Conservation (phyloP, 1,140 invertebrate genomes). For the Rhizoglyphus robini region DNA sequence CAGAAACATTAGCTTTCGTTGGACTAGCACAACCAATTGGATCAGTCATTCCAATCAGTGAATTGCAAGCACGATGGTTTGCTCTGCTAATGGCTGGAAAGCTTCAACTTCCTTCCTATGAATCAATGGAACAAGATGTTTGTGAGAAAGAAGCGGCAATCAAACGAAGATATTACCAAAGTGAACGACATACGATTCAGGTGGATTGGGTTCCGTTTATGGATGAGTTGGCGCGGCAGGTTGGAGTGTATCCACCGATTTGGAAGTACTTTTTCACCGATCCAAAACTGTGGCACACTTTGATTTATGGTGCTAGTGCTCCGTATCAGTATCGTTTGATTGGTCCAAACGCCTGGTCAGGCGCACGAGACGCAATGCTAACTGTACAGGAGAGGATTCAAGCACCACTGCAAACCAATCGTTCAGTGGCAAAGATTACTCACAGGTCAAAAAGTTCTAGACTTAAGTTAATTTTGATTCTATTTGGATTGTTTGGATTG, state of each 20-base stretch:
- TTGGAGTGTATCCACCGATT: conserved; percentile 29
- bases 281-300: conserved; percentile 30
- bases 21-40: conserved; percentile 40
- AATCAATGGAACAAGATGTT: conserved; percentile 23
- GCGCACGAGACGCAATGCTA: conserved; percentile 33
- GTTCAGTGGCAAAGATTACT: too few relatives aligned
- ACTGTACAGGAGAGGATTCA: conserved; percentile 26
- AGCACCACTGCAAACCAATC: conserved; percentile 25
- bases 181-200: too few relatives aligned
- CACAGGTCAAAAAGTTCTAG: too few relatives aligned
- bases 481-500: too few relatives aligned
- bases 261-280: conserved; percentile 31
- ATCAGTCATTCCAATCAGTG: conserved; percentile 39
- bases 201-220: too few relatives aligned
- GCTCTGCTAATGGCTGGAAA: conserved; percentile 23
- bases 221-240: conserved; percentile 30
- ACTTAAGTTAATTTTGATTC: too few relatives aligned
- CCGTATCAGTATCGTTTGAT: conserved; percentile 36
- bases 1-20: conserved; percentile 36
- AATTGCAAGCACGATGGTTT: conserved; percentile 33
- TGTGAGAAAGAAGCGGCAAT: conserved; percentile 23
- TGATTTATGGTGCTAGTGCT: conserved; percentile 32
- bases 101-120: conserved; percentile 21
- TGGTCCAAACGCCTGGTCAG: conserved; percentile 31
- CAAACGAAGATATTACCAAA: conserved; percentile 25